phyloP scores from a whole-genome alignment of 1,140 invertebrate species.

The Danaus plexippus region DNA sequence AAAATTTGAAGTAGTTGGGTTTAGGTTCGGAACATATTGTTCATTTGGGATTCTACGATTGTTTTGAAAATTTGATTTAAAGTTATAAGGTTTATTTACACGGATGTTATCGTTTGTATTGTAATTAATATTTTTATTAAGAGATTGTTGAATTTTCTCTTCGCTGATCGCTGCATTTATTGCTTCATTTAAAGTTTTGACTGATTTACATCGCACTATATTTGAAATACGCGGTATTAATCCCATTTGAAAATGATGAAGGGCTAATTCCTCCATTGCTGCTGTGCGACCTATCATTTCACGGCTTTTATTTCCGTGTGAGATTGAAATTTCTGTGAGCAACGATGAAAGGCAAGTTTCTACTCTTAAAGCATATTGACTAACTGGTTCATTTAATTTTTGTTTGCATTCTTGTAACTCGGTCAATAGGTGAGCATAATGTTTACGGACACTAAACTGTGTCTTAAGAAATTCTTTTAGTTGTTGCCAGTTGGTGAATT shows the following conservation, averaged over 20 bases:
- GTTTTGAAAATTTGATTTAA: neutral
- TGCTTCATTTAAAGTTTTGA: no score
- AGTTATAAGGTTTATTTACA: neutral
- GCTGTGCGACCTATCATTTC: constrained; percentile 21
- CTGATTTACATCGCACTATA: constrained; percentile 4
- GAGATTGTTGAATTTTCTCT: constrained; percentile 4
- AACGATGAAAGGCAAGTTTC: constrained; percentile 2
- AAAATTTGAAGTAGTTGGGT: neutral
- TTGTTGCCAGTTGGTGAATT: constrained; percentile 15
- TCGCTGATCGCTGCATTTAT: constrained; percentile 4
- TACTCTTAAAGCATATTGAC: constrained; percentile 8
- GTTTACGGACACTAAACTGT: constrained; percentile 19
- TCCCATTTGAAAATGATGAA: constrained; percentile 20
- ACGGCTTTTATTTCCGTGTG: neutral
- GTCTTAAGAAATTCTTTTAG: constrained; percentile 18
- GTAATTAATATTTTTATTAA: neutral
- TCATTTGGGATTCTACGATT: neutral
- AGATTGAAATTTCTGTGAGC: constrained; percentile 10
- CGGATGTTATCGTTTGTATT: neutral
- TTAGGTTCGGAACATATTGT: neutral
- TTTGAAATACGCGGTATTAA: constrained; percentile 12
- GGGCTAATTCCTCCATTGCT: constrained; percentile 20
- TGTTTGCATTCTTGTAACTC: constrained; percentile 19
- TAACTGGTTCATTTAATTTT: constrained; percentile 5
- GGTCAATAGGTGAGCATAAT: constrained; percentile 18